Evolutionary conservation across 53 echinoderm and acorn worm species (phyloP), one percentile per base, ranked within the genome.

Genomic region (Temnopleurus reevesii): DNA sequence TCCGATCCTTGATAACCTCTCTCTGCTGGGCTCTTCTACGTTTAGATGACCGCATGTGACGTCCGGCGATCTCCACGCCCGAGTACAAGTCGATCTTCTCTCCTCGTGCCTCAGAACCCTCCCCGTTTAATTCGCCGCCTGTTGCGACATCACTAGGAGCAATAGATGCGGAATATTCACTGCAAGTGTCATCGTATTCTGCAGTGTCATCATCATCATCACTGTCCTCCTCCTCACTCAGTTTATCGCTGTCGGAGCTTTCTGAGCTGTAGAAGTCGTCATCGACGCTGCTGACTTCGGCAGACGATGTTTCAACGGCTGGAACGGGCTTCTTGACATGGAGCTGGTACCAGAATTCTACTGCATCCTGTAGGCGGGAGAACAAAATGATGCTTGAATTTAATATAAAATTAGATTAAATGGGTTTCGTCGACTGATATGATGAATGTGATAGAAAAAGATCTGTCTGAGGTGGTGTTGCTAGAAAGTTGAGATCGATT

Each of bases 11-110:
- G 18, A 87, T 65, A 21, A 46, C 88, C 34, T 87, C 88, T 38
- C 88, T 87, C 35, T 51, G 34, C 38, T 87, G 88, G 4, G 88
- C 88, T 46, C 88, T 51, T 13, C 88, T 45, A 2, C 88, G 88
- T 24, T 87, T 87, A 0, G 88, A 87, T 3, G 88, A 87, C 88
- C 88, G 43, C 88, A 87, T 87, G 6, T 47, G 65, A 7, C 88
- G 46, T 65, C 88, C 88, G 1, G 88, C 88, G 19, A 87, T 87
- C 51, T 87, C 88, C 7, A 87, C 88, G 3, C 88, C 88, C 8
- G 88, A 35, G 36, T 87, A 87, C 47, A 87, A 18, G 53, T 87
- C 71, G 33, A 66, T 10, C 51, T 87, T 71, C 88, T 29, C 88
- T 31, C 60, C 60, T 45, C 13, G 24, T n/a, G 17, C 31, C 38